Conservation (phyloP, 2,888 invertebrate species). For the Therioaphis trifolii region DNA sequence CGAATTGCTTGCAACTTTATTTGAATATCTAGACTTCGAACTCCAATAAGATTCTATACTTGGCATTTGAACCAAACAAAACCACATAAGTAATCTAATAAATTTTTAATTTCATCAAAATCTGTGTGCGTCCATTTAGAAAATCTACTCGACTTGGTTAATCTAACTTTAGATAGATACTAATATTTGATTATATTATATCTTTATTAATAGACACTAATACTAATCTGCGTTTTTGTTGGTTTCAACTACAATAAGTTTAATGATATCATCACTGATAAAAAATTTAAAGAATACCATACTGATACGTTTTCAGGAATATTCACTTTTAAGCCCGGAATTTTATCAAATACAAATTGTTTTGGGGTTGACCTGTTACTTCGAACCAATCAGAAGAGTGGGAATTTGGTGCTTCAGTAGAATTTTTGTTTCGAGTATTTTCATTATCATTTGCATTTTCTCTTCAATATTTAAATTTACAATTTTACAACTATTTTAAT, state of each 20-base stretch:
- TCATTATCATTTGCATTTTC: no score
- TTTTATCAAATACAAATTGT: conserved; percentile 25
- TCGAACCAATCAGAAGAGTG: neutral
- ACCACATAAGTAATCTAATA: neutral
- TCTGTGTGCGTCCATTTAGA: neutral
- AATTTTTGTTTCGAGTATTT: no score
- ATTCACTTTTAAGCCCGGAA: neutral
- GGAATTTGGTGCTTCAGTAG: neutral
- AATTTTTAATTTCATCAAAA: neutral
- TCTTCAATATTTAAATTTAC: no score
- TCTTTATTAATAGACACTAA: no score
- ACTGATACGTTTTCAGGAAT: neutral
- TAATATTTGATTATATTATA: no score
- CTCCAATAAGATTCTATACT: neutral
- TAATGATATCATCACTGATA: conserved; percentile 11
- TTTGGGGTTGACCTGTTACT: neutral
- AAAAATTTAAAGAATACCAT: conserved; percentile 24
- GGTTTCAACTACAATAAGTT: conserved; percentile 22
- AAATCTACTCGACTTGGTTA: neutral
- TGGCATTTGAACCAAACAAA: neutral
- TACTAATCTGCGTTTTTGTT: conserved; percentile 3
- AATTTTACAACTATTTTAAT: no score
- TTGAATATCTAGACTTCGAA: neutral
- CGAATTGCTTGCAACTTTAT: neutral
- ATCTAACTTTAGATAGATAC: conserved; percentile 4